Conservation (phyloP, 2,797 vertebrate species). For the Crenuchus spilurus region DNA sequence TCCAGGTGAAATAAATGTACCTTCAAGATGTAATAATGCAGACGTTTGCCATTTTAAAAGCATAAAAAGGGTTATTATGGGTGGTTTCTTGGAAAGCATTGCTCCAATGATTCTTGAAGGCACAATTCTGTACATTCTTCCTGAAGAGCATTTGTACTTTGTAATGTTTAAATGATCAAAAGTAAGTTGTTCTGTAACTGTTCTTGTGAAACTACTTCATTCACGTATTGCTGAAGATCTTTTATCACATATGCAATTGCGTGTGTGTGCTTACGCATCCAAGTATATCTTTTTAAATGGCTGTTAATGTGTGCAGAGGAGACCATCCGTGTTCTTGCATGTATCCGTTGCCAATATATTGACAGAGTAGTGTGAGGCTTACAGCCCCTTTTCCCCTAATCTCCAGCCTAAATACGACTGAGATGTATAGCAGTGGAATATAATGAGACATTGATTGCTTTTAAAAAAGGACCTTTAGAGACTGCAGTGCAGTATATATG, state of each 20-base stretch:
- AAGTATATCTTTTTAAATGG: constrained; percentile 23
- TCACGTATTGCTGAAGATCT: too few species aligned
- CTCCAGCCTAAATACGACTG: constrained; percentile 44
- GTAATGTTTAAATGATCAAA: too few species aligned
- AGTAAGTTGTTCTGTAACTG: too few species aligned
- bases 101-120: too few species aligned
- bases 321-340: constrained; percentile 32
- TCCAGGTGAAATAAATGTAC: too few species aligned
- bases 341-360: constrained; percentile 49
- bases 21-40: too few species aligned
- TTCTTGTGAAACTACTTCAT: too few species aligned
- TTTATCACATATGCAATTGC: neutral
- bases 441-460: constrained; percentile 62
- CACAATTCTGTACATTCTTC: too few species aligned
- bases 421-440: constrained; percentile 52
- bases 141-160: too few species aligned
- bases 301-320: constrained; percentile 18
- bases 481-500: constrained; percentile 27
- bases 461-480: constrained; percentile 50
- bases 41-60: too few species aligned
- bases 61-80: too few species aligned
- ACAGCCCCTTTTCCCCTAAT: constrained; percentile 37
- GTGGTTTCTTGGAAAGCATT: too few species aligned
- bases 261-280: constrained; percentile 18
- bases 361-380: constrained; percentile 22